phyloP scores from a whole-genome alignment of 2,113 vertebrate genomes.

The Monarcha castaneiventris region DNA sequence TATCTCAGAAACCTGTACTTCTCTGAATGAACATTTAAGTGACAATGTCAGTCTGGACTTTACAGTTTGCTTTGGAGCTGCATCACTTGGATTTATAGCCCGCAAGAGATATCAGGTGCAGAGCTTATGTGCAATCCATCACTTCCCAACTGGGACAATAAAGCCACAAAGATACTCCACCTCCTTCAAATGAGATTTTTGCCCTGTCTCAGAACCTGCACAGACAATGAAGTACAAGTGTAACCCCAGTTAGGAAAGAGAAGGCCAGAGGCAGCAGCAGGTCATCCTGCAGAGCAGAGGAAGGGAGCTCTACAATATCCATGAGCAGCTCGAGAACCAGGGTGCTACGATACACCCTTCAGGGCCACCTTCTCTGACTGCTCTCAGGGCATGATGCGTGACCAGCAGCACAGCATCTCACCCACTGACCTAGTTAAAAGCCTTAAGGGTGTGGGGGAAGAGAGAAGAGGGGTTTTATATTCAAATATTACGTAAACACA shows the following conservation, averaged over 20 bases:
- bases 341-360: neutral
- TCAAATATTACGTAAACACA: neutral
- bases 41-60: neutral
- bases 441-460: neutral
- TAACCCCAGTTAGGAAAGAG: neutral
- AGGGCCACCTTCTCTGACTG: neutral
- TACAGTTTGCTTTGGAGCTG: neutral
- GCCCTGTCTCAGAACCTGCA: neutral
- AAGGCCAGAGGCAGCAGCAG: neutral
- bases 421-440: neutral
- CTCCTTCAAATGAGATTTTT: neutral
- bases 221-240: accelerated
- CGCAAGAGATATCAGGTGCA: neutral
- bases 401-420: neutral
- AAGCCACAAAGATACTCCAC: neutral
- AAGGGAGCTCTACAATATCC: neutral
- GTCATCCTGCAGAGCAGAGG: neutral
- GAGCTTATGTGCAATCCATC: neutral
- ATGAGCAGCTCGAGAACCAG: neutral
- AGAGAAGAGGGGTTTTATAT: neutral
- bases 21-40: neutral
- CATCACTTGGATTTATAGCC: neutral
- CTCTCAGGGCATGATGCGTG: neutral
- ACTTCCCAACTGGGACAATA: neutral
- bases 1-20: neutral